Conservation (phyloP, 1,140 invertebrate species). For the Panulirus ornatus region DNA sequence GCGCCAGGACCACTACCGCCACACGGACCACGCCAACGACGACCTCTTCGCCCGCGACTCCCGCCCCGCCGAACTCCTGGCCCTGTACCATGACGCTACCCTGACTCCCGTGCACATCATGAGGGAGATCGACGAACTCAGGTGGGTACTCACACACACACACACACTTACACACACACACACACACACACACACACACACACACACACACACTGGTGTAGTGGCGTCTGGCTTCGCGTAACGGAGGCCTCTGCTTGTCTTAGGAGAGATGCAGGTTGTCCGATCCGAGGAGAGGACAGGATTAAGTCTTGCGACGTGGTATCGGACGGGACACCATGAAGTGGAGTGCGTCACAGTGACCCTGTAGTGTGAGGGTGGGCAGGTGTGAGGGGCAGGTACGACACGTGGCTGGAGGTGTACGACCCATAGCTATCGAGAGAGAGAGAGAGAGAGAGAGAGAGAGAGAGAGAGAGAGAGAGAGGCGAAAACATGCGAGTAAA, state of each 20-base stretch:
- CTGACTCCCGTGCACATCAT: constrained; percentile 64
- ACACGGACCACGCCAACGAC: not conserved
- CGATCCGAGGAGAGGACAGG: too few species aligned
- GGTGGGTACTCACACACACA: constrained; percentile 39
- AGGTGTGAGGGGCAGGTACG: not conserved
- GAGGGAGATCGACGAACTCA: constrained; percentile 61
- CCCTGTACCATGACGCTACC: constrained; percentile 44
- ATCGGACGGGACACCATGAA: too few species aligned
- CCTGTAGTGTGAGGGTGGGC: not conserved
- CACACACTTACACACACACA: constrained; percentile 36
- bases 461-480: constrained; percentile 9
- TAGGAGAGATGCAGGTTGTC: too few species aligned
- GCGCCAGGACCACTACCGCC: constrained; percentile 43
- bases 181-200: constrained; percentile 37
- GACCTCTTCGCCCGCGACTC: constrained; percentile 32
- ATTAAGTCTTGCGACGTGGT: too few species aligned
- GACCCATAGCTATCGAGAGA: not conserved
- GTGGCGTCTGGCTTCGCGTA: not conserved
- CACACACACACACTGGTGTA: too few species aligned
- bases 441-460: constrained; percentile 17
- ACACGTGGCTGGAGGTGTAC: too few species aligned
- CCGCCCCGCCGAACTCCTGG: constrained; percentile 15
- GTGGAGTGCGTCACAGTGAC: too few species aligned
- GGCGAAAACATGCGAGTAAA: not conserved
- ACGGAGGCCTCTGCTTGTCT: too few species aligned